Conservation (phyloP, 2,113 vertebrate genomes). For the Formicarius rufipectus region DNA sequence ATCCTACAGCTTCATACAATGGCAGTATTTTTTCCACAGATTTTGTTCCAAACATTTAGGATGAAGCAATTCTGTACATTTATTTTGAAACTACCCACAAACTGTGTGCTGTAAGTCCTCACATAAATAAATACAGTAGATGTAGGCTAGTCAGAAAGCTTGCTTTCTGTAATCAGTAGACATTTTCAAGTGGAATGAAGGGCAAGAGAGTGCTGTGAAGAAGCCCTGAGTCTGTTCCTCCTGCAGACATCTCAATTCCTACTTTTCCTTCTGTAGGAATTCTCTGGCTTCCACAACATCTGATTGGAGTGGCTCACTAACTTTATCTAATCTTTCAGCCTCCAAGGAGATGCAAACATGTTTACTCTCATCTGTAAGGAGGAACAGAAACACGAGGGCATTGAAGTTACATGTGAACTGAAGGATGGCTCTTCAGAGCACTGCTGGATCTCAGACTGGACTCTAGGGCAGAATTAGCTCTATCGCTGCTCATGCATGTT, state of each 20-base stretch:
- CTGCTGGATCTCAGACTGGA: neutral
- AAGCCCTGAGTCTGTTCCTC: neutral
- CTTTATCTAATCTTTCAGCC: neutral
- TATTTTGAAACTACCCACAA: neutral
- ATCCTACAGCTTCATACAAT: neutral
- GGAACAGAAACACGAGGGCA: neutral
- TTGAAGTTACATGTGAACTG: neutral
- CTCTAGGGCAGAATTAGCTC: neutral
- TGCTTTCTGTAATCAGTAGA: neutral
- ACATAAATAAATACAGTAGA: neutral
- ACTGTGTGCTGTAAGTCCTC: neutral
- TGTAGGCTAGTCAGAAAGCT: neutral
- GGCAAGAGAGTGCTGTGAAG: neutral
- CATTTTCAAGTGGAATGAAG: neutral
- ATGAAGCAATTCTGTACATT: neutral
- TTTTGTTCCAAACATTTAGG: neutral
- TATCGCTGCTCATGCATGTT: neutral
- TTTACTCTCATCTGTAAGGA: neutral
- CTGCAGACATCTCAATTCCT: neutral
- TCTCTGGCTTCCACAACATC: neutral
- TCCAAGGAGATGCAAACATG: neutral
- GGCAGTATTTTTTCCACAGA: neutral
- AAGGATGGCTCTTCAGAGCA: neutral
- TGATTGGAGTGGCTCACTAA: neutral
- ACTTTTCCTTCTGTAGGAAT: neutral